Base-by-base conservation (phyloP, 1,140 invertebrate genomes). In the Wasmannia auropunctata region DNA sequence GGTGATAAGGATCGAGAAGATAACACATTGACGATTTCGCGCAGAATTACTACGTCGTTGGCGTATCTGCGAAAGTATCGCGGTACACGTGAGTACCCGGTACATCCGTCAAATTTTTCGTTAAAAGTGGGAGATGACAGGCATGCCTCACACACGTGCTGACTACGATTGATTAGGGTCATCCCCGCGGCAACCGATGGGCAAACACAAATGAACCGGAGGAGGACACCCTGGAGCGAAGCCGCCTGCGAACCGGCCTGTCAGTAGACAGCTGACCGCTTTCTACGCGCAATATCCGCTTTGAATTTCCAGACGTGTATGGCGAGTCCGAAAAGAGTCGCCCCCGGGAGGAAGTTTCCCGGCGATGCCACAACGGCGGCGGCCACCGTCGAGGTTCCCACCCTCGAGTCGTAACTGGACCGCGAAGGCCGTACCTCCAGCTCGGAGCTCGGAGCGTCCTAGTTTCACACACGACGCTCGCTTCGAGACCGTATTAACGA, bases 111-210 rank as follows among this genome's bases (percentile, higher is more conserved):
- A 37, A 70, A 70, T 70, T 70, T n/a, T 43, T 72, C 3, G 19
- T 40, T 14, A 34, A 51, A 72, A n/a, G 4, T 7, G 22, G 43
- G 37, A 74, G 67, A 74, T 60, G 37, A 83, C 67, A 74, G 49
- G 37, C n/a, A 49, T n/a, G 25, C 14, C n/a, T n/a, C 49, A 16
- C 54, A 51, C 31, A 79, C 31, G 16, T 14, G 76, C n/a, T 51
- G 43, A 25, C 63, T 37, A 86, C 63, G 83, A 93, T 93, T 91
- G 94, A 95, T 94, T 93, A 92, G 92, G 79, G 91, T 93, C 94
- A 91, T 95, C 94, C 91, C 95, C 94, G 92, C 90, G 93, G 94
- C 94, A 94, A 95, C 95, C 89, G 80, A 90, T 91, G 90, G 89
- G 62, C 94, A 95, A 95, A 95, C 95, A 95, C 88, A 87, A 92